Percentiles rank a stretch among this genome's conserved stretches.
Evolutionary conservation across 2,888 invertebrate genomes (phyloP).

Genomic region (Yponomeuta plumbellus): DNA sequence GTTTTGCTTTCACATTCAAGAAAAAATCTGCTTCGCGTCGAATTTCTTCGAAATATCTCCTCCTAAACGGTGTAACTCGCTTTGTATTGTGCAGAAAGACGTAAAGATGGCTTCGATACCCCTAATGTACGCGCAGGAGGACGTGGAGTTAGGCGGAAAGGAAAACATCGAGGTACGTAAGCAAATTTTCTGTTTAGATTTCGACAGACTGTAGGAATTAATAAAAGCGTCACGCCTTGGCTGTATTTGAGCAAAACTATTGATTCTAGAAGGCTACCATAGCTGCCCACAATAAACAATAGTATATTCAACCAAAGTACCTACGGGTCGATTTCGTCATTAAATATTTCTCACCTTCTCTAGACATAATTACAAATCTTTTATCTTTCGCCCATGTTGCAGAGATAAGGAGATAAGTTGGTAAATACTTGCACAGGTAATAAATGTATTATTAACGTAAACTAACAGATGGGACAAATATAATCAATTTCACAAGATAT

Average conservation of each 20-base stretch:
- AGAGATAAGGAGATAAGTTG: not conserved
- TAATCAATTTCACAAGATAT: not conserved
- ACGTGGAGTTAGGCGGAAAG: constrained; percentile 81
- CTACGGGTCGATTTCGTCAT: not conserved
- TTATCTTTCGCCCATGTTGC: not conserved
- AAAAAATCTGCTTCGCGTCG: not conserved
- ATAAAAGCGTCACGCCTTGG: not conserved
- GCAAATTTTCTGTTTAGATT: not conserved
- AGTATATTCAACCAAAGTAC: not conserved
- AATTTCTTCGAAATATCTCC: not conserved
- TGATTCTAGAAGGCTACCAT: not conserved
- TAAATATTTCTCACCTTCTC: not conserved
- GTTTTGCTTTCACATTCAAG: not conserved
- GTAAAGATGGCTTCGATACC: constrained; percentile 71
- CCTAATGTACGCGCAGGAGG: constrained; percentile 79
- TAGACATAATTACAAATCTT: not conserved
- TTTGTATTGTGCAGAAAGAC: not conserved
- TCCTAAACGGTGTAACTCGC: not conserved
- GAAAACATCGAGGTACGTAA: constrained; percentile 64
- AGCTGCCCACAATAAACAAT: not conserved
- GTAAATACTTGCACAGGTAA: not conserved
- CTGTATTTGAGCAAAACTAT: not conserved
- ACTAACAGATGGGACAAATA: not conserved
- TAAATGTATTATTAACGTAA: not conserved
- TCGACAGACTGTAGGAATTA: not conserved